Percentiles rank a stretch among this genome's conserved stretches.
phyloP scores from a whole-genome alignment of 1,140 invertebrate species.

The Choristoneura fumiferana region DNA sequence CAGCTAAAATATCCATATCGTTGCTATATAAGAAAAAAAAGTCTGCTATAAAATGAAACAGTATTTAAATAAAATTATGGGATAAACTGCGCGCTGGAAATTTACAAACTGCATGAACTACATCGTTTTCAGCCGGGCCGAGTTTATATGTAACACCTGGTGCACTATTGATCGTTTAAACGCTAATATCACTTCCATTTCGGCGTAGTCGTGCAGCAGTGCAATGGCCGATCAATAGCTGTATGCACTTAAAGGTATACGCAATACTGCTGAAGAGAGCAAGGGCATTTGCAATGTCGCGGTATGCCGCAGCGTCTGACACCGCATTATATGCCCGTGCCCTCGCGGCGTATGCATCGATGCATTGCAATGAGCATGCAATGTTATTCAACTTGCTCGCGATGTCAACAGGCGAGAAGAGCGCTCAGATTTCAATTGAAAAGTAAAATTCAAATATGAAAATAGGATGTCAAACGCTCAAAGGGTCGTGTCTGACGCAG shows the following conservation, averaged over 20 bases:
- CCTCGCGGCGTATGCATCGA: neutral
- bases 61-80: neutral
- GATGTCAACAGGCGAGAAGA: neutral
- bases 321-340: neutral
- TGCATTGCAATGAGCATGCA: neutral
- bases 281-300: neutral
- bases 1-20: too few species aligned
- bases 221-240: constrained; percentile 10
- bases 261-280: neutral
- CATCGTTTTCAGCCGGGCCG: neutral
- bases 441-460: too few species aligned
- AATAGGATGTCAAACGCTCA: too few species aligned
- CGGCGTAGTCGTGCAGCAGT: constrained; percentile 12
- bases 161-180: constrained; percentile 17
- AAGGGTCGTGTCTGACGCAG: too few species aligned
- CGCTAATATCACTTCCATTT: constrained; percentile 16
- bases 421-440: too few species aligned
- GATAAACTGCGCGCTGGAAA: constrained; percentile 4
- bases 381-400: neutral
- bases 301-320: neutral
- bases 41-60: too few species aligned
- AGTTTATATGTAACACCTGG: constrained; percentile 18
- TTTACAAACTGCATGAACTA: neutral
- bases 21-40: too few species aligned
- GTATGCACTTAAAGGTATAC: constrained; percentile 19